These are phyloP conservation scores for Gymnobelideus leadbeateri DNA, from an alignment of 2,113 vertebrate genomes.

Conservation along the genomic window DNA sequence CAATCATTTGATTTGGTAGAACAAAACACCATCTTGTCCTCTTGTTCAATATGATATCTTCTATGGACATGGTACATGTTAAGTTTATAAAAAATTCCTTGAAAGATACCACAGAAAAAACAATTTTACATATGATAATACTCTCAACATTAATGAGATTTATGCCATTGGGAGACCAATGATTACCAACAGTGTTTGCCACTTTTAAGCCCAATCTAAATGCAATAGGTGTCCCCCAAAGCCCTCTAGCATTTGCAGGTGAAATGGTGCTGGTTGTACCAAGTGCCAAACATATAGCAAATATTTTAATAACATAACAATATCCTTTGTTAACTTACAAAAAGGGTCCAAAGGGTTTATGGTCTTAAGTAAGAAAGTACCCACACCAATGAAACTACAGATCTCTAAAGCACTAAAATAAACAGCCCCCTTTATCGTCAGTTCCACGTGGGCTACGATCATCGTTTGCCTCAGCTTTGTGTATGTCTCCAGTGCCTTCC, in stretches of 20 bases:
- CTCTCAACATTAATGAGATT: neutral
- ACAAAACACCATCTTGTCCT: neutral
- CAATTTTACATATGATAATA: neutral
- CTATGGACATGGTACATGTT: neutral
- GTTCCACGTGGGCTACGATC: neutral
- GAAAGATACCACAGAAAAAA: neutral
- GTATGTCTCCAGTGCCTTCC: neutral
- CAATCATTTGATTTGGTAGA: neutral
- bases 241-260: neutral
- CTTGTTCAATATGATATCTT: neutral
- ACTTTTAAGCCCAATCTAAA: neutral
- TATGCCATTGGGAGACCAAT: neutral
- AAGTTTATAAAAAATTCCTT: neutral
- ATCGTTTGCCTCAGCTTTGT: neutral
- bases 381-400: neutral
- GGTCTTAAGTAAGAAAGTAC: neutral
- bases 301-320: neutral
- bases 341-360: neutral
- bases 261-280: neutral
- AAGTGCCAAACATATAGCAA: neutral
- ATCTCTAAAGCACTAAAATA: neutral
- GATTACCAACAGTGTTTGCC: neutral
- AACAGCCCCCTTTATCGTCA: neutral
- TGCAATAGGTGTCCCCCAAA: neutral
- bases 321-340: neutral